Conservation (phyloP, 2,888 invertebrate genomes). For the Athalia rosae region DNA sequence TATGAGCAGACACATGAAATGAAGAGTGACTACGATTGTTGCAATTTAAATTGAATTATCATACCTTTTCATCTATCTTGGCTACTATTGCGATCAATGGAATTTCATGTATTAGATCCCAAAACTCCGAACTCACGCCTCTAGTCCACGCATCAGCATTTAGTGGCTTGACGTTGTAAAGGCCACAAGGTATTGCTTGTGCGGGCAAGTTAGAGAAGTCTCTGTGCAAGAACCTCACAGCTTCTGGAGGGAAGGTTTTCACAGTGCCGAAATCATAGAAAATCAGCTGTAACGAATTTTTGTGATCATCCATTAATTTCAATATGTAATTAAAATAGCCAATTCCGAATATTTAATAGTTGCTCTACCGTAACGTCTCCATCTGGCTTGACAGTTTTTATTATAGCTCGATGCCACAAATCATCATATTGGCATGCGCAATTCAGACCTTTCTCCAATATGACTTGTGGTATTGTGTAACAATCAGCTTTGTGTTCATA, state of each 20-base stretch:
- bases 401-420: slow-evolving; percentile 67
- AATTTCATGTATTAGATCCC: slow-evolving; percentile 49
- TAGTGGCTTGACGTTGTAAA: slow-evolving; percentile 62
- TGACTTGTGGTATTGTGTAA: slow-evolving; percentile 61
- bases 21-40: not conserved
- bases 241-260: slow-evolving; percentile 57
- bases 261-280: slow-evolving; percentile 70
- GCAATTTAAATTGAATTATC: not conserved
- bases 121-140: slow-evolving; percentile 54
- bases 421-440: slow-evolving; percentile 63
- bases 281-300: slow-evolving; percentile 58
- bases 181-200: slow-evolving; percentile 68
- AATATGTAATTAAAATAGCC: not conserved
- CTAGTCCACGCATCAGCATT: slow-evolving; percentile 56
- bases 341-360: not conserved
- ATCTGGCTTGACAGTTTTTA: slow-evolving; percentile 63
- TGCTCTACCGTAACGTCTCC: slow-evolving; percentile 62
- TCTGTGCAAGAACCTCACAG: slow-evolving; percentile 63
- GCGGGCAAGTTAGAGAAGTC: slow-evolving; percentile 64
- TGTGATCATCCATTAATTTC: slow-evolving; percentile 14
- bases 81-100: slow-evolving; percentile 60
- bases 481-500: slow-evolving; percentile 51
- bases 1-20: not conserved
- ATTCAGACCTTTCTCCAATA: slow-evolving; percentile 65
- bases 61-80: slow-evolving; percentile 58